phyloP scores from a whole-genome alignment of 2,113 vertebrate species.

The Crotophaga sulcirostris region DNA sequence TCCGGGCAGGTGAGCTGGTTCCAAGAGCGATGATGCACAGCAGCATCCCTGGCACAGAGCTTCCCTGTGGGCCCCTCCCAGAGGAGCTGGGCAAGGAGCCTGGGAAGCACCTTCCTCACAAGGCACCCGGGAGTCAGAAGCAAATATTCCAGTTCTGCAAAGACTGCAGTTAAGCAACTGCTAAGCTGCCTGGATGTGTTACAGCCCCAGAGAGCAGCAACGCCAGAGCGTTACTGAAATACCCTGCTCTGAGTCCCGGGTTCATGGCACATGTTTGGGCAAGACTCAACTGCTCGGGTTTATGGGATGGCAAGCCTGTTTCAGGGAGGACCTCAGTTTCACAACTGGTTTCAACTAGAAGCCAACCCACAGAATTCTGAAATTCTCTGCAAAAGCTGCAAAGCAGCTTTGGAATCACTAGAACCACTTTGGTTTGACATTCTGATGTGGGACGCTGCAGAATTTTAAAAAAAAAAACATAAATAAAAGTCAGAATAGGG shows the following conservation, averaged over 20 bases:
- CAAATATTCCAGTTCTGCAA: not conserved
- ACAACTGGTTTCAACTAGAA: not conserved
- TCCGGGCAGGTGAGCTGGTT: rapidly evolving
- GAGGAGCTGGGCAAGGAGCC: not conserved
- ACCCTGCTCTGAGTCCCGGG: not conserved
- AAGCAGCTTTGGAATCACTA: not conserved
- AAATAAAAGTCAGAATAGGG: not conserved
- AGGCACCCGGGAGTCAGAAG: not conserved
- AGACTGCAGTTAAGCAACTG: not conserved
- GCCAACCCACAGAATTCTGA: not conserved
- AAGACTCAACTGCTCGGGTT: not conserved
- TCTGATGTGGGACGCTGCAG: not conserved
- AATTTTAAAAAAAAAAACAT: not conserved
- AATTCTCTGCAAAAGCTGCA: not conserved
- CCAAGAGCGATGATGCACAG: not conserved
- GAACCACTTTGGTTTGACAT: not conserved
- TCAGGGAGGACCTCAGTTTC: not conserved
- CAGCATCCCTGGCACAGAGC: not conserved
- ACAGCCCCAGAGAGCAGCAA: not conserved
- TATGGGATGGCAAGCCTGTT: not conserved
- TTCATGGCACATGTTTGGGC: not conserved
- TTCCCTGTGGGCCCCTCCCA: not conserved
- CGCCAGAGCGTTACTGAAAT: not conserved
- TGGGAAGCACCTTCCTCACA: not conserved
- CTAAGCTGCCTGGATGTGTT: not conserved